Base-by-base conservation (phyloP, 2,113 vertebrate genomes). In the Nesoenas mayeri region DNA sequence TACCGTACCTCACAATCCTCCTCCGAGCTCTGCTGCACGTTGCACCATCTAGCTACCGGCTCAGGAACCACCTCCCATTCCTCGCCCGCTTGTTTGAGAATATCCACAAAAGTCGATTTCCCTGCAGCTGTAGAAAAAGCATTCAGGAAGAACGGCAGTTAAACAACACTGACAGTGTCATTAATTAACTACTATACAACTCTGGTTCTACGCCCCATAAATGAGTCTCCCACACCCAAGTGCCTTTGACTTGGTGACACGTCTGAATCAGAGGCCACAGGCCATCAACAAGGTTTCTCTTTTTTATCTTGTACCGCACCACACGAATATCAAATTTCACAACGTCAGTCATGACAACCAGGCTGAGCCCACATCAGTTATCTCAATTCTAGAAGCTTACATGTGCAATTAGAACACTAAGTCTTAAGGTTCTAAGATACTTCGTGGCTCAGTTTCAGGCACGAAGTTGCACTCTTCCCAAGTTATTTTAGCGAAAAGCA, bases 61-160 rank as follows among this genome's bases (percentile, higher is more conserved):
- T 99, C 99, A 1, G 98, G 98, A 89, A 99, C 99, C 31, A 99
- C 98, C 28, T 99, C 99, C 99, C 99, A 99, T 8, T 99, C 99
- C 29, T 97, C 85, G 29, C 58, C 97, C 28, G 98, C 97, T 92
- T 98, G 89, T 65, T 99, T 99, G 93, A 99, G 97, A 60, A 99
- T 93, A 86, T 97, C 98, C 91, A 99, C 98, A 97, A 99, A 99
- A 0, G 99, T 99, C 0, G 99, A 99, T 69, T 99, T 99, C 8
- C 99, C 99, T 24, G 99, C 98, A 78, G 99, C 99, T 99, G 96
- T 31, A 66, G 11, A 62, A 53, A 83, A 80, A 85, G 42, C 71
- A 75, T 18, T 61, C 10, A 51, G 48, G 17, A 64, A 65, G 7
- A 29, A 60, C 0, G 5, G 4, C 31, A 17, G 13, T 42, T 17